Base-by-base conservation (phyloP, 2,797 vertebrate species). In the Chelonia mydas region DNA sequence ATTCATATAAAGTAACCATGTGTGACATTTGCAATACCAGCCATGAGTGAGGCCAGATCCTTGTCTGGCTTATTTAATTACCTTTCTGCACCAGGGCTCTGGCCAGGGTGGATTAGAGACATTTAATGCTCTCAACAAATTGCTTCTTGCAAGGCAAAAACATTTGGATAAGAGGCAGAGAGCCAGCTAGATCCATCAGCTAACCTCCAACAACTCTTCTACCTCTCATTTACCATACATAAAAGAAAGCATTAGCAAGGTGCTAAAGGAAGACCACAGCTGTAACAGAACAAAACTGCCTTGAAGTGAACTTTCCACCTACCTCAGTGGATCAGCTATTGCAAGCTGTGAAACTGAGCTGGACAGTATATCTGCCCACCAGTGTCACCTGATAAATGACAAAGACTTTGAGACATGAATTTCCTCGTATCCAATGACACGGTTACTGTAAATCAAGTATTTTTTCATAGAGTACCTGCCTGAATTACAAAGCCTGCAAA, bases 341-440 rank as follows among this genome's bases (percentile, higher is more conserved):
- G 28, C 15, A 57, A 61, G 54, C 74, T 59, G 25, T 31, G n/a
- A 45, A 45, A 57, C 81, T 59, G 27, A 82, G 55, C 55, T 59
- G 28, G 41, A 61, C 28, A 23, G 85, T 12, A 37, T 72, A 95
- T 2, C 84, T n/a, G 0, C 28, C 33, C 15, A 55, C 37, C 76
- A 19, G 50, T 89, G 68, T 54, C n/a, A 84, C 77, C 57, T 84
- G 54, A n/a, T 1, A 47, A 77, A 50, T 27, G 16, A 7, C 45
- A 28, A 37, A n/a, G 74, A 47, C 74, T 41, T 41, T 45, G 55
- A 53, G 51, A 87, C 41, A 7, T 49, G 49, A 28, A 77, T 72
- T 55, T 19, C 0, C 0, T 37, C 49, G 57, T 37, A 74, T 41
- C 78, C 21, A 0, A 0, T 50, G 65, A 28, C 53, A 50, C 47